phyloP scores from a whole-genome alignment of 1,140 invertebrate genomes.

The Eumaeus atala region DNA sequence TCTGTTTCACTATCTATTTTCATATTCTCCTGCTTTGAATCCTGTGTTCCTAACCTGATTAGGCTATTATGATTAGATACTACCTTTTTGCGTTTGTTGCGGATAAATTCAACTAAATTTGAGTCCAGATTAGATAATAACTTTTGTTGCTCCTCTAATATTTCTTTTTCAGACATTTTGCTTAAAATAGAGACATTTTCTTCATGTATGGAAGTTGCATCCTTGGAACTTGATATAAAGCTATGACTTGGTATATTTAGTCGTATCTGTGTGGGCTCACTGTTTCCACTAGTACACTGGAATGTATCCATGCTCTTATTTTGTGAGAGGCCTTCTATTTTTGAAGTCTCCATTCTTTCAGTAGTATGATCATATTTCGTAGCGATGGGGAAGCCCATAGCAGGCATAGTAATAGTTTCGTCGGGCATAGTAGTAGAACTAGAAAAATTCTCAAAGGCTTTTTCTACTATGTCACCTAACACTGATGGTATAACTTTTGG shows the following conservation, averaged over 20 bases:
- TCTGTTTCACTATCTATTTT: slow-evolving; percentile 23
- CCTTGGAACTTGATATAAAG: slow-evolving; percentile 72
- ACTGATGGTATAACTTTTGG: slow-evolving; percentile 67
- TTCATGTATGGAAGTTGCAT: slow-evolving; percentile 80
- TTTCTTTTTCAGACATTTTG: slow-evolving; percentile 84
- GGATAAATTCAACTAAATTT: slow-evolving; percentile 79
- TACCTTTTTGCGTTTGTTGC: slow-evolving; percentile 67
- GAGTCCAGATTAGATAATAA: slow-evolving; percentile 80
- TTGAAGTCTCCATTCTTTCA: slow-evolving; percentile 8
- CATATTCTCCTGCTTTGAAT: slow-evolving; percentile 30
- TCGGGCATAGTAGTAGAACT: slow-evolving; percentile 37
- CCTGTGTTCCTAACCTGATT: neutral
- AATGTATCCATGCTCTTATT: slow-evolving; percentile 51
- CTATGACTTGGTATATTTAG: slow-evolving; percentile 61
- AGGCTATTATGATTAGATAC: neutral
- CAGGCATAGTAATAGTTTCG: slow-evolving; percentile 31
- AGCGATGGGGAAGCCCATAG: slow-evolving; percentile 46
- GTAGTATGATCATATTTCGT: slow-evolving; percentile 32
- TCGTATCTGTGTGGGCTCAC: slow-evolving; percentile 6
- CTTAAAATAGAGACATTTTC: slow-evolving; percentile 82
- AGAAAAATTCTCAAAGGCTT: slow-evolving; percentile 51
- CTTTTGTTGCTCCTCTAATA: slow-evolving; percentile 82
- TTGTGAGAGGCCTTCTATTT: neutral
- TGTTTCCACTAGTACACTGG: slow-evolving; percentile 28
- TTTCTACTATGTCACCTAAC: slow-evolving; percentile 78